Evolutionary conservation across 2,888 invertebrate genomes (phyloP), one percentile per base, ranked within the genome.

Genomic region (Pristionchus japonicus): DNA sequence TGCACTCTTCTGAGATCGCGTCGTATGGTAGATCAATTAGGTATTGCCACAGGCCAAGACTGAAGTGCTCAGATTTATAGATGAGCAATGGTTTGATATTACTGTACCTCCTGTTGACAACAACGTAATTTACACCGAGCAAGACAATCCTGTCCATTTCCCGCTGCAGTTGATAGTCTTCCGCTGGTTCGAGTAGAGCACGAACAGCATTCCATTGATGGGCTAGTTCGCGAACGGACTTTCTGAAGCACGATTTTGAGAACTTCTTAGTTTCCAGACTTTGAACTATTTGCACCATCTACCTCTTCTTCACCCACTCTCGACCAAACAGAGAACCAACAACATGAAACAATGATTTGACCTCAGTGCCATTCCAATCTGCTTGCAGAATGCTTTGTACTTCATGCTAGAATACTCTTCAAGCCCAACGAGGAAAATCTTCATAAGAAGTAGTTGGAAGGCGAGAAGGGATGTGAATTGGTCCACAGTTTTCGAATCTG

Each of bases 11-110:
- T 6, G 93, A 93, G 13, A 93, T 90, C 9, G 89, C 88, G 23
- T 89, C 91, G 89, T 91, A 94, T 17, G 94, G 94, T 27, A 94
- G 89, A 67, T 92, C 93, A 7, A 93, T 93, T n/a, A 94, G 89
- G 85, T 93, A 94, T 88, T 94, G 94, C 90, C 93, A 93, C 23
- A 94, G 85, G n/a, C 93, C 94, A 52, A 92, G 88, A 64, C 93
- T 93, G 83, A n/a, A n/a, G n/a, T n/a, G n/a, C n/a, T n/a, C n/a
- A n/a, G n/a, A n/a, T n/a, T n/a, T n/a, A n/a, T n/a, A n/a, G n/a
- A 27, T 6, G 7, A 11, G 17, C 2, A 27, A 27, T 31, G 0
- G 31, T 27, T 27, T 15, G 43, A 49, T 47, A 7, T 20, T 15
- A 15, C 27, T 31, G 4, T 52, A 91, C 91, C 89, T 90, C 67